These are phyloP conservation scores for Lottia scabra DNA, from an alignment of 2,888 invertebrate genomes.

Conservation along the genomic window DNA sequence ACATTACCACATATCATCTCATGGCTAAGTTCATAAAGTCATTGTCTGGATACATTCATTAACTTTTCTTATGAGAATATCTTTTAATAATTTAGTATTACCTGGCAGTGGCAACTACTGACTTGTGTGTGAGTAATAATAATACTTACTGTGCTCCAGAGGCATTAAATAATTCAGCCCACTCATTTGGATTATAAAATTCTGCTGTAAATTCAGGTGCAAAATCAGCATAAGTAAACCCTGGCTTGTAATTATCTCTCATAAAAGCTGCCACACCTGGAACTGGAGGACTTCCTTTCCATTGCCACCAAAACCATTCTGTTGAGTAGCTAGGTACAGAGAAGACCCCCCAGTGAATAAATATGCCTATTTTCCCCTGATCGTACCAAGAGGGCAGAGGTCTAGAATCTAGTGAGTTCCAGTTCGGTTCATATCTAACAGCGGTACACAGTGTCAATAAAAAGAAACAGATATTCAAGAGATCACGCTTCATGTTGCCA, in stretches of 20 bases:
- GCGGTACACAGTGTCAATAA: not conserved
- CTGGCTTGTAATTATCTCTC: conserved; percentile 84
- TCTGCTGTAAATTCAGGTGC: conserved; percentile 86
- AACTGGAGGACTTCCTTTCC: conserved; percentile 74
- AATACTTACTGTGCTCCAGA: conserved; percentile 82
- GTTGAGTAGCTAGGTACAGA: conserved; percentile 64
- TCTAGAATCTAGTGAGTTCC: conserved; percentile 87
- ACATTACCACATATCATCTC: no score
- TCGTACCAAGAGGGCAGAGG: conserved; percentile 75
- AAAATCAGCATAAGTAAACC: conserved; percentile 92
- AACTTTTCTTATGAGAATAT: no score
- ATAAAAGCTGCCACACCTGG: conserved; percentile 75
- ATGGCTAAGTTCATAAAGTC: no score
- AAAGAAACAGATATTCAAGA: not conserved
- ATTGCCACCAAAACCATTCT: conserved; percentile 93
- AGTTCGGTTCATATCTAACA: conserved; percentile 74
- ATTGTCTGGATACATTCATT: no score
- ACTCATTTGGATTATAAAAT: conserved; percentile 85
- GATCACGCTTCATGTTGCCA: not conserved
- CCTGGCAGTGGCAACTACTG: no score
- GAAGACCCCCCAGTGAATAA: conserved; percentile 71
- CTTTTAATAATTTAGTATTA: no score
- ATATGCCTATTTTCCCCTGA: conserved; percentile 71
- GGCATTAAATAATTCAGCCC: conserved; percentile 84
- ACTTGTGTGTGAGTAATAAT: no score